phyloP scores from a whole-genome alignment of 2,888 invertebrate genomes.

The Calliphora vomitoria region DNA sequence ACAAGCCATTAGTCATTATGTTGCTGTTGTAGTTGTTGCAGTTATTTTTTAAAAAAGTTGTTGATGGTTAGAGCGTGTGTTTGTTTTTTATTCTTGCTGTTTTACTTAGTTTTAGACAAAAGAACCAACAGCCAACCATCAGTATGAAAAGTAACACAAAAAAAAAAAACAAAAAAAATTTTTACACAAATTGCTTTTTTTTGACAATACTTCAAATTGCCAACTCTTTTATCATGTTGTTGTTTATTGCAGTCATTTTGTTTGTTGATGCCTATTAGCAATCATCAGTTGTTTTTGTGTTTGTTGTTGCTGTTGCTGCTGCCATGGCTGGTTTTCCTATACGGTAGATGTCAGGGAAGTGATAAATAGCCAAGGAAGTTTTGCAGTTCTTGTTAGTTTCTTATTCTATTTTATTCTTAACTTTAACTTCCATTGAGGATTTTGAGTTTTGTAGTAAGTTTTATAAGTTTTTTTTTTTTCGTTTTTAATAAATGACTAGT shows the following conservation, averaged over 20 bases:
- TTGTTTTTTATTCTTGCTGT: slow-evolving; percentile 33
- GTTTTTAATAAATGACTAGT: not conserved
- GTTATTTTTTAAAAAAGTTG: slow-evolving; percentile 56
- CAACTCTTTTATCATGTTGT: slow-evolving; percentile 70
- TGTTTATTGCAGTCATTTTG: slow-evolving; percentile 69
- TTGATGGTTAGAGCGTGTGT: slow-evolving; percentile 58
- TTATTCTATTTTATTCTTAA: slow-evolving; percentile 8
- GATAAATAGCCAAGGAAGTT: slow-evolving; percentile 67
- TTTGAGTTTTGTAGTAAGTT: not conserved
- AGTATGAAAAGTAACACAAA: slow-evolving; percentile 17
- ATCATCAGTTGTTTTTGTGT: slow-evolving; percentile 60
- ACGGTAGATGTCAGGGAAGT: slow-evolving; percentile 67
- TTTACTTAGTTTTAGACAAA: slow-evolving; percentile 42
- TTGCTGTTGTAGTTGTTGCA: slow-evolving; percentile 43
- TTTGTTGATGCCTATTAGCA: slow-evolving; percentile 68
- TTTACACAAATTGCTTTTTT: slow-evolving; percentile 73
- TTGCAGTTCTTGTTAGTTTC: slow-evolving; percentile 57
- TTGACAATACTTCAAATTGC: slow-evolving; percentile 75
- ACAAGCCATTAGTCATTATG: slow-evolving; percentile 67
- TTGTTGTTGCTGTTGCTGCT: slow-evolving; percentile 50
- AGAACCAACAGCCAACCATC: slow-evolving; percentile 51
- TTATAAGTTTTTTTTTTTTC: not conserved
- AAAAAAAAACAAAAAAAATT: slow-evolving; percentile 27
- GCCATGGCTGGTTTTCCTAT: slow-evolving; percentile 43
- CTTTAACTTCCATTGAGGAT: slow-evolving; percentile 19